Conservation (phyloP, 2,113 vertebrate species). For the Globicephala melas region DNA sequence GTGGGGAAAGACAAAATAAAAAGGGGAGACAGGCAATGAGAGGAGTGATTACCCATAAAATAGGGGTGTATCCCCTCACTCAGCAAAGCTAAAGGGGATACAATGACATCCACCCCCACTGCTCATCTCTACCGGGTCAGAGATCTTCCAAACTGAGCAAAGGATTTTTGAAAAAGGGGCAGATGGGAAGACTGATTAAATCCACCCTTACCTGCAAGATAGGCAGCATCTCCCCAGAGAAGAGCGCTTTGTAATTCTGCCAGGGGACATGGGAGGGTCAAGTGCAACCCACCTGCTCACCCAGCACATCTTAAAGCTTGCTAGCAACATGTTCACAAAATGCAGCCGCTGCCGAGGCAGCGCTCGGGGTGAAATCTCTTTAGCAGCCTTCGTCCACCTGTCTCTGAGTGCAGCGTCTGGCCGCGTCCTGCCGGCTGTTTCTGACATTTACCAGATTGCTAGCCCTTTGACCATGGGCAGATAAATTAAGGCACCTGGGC, state of each 20-base stretch:
- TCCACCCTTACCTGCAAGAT: not conserved
- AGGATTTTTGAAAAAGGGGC: not conserved
- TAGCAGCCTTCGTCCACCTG: constrained; percentile 52
- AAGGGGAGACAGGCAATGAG: not conserved
- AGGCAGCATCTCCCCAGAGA: not conserved
- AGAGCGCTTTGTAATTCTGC: not conserved
- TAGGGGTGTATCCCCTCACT: too few relatives aligned
- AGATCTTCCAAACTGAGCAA: not conserved
- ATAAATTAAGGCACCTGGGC: constrained; percentile 61
- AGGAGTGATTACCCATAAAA: not conserved
- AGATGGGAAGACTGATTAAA: constrained; percentile 24
- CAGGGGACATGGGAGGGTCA: not conserved
- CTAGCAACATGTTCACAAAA: not conserved
- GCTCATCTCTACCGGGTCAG: not conserved
- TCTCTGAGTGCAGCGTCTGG: not conserved
- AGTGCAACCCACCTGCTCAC: constrained; percentile 2
- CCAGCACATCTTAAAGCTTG: not conserved
- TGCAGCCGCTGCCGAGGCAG: not conserved
- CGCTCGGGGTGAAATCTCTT: constrained; percentile 15
- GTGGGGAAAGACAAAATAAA: too few relatives aligned
- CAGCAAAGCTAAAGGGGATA: not conserved
- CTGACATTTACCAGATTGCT: constrained; percentile 18
- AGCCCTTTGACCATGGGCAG: not conserved
- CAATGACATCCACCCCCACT: not conserved
- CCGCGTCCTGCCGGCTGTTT: constrained; percentile 46